Conservation (phyloP, 2,888 invertebrate species). For the Melieria picta region DNA sequence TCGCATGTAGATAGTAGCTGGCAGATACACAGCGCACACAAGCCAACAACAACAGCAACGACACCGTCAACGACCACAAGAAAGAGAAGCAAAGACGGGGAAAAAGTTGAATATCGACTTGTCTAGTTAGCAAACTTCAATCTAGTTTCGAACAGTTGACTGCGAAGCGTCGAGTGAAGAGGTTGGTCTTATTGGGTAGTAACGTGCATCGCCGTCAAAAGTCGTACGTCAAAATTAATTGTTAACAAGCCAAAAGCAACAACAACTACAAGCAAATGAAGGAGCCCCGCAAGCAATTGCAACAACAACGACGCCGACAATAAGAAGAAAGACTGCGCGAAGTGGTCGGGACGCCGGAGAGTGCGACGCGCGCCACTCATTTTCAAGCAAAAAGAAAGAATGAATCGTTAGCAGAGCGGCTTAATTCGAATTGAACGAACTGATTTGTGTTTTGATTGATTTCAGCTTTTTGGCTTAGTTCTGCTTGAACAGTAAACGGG, state of each 20-base stretch:
- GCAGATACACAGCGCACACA: not conserved
- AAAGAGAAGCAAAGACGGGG: slow-evolving; percentile 23
- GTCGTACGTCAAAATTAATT: slow-evolving; percentile 39
- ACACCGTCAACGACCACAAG: not conserved
- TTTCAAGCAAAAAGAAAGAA: slow-evolving; percentile 24
- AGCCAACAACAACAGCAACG: not conserved
- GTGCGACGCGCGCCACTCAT: not conserved
- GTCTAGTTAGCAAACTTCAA: slow-evolving; percentile 67
- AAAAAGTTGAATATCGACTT: slow-evolving; percentile 65
- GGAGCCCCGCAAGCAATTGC: no score
- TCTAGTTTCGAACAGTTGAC: slow-evolving; percentile 67
- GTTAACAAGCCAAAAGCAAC: slow-evolving; percentile 39
- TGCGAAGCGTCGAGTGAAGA: slow-evolving; percentile 64
- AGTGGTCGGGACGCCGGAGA: no score
- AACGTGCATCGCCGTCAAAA: slow-evolving; percentile 41
- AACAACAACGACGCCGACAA: no score
- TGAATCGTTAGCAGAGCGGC: slow-evolving; percentile 32
- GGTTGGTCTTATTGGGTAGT: slow-evolving; percentile 59
- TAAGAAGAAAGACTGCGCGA: no score
- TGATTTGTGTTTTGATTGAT: slow-evolving; percentile 51
- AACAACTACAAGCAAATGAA: slow-evolving; percentile 31
- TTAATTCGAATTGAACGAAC: slow-evolving; percentile 33
- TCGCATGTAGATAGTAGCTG: not conserved
- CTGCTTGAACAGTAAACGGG: slow-evolving; percentile 45
- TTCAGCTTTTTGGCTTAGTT: slow-evolving; percentile 41